Evolutionary conservation across 2,888 invertebrate genomes (phyloP), one percentile per base, ranked within the genome.

Genomic region (Pammene aurita): DNA sequence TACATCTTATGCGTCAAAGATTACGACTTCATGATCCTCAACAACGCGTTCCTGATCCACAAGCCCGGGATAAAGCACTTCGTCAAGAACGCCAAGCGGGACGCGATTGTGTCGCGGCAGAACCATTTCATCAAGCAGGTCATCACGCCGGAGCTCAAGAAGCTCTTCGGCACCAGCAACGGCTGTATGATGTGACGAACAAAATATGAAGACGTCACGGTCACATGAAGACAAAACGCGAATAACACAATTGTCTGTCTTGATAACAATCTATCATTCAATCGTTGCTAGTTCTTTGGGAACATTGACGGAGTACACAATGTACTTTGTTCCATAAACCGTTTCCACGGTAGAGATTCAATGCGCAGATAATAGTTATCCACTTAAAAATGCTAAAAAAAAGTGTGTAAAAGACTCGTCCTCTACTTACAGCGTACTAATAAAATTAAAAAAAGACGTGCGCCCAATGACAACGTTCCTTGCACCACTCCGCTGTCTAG

Each of bases 21-120:
- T 87, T 98, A 98, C 88, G 97, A 98, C 83, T 98, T 98, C 85
- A 96, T 97, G 88, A 97, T 98, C 78, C 89, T 98, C 82, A 97
- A 98, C 91, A 97, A 98, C 88, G 97, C 97, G n/a, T 98, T 98
- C 88, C 93, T 98, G 70, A 96, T 96, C 62, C 98, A 98, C 89
- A 96, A 97, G 77, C 98, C 98, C 0, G 98, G 98, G 61, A 98
- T 98, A 77, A 98, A 98, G 85, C 93, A 95, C 63, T 95, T 95
- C 86, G 96, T 95, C 80, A 96, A 95, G 83, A 96, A 98, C 83
- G 92, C 95, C 26, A 95, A 96, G 75, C 93, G 97, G 64, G 96
- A 96, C 61, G 93, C 95, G 80, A 91, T 97, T 65, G 96, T 96
- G 7, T 94, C 94, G 50, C 95, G 96, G 81, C 97, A 97, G 76